Percentiles rank a stretch among this genome's conserved stretches.
Evolutionary conservation across 1,140 invertebrate species (phyloP).

Genomic region (Helicoverpa armigera): DNA sequence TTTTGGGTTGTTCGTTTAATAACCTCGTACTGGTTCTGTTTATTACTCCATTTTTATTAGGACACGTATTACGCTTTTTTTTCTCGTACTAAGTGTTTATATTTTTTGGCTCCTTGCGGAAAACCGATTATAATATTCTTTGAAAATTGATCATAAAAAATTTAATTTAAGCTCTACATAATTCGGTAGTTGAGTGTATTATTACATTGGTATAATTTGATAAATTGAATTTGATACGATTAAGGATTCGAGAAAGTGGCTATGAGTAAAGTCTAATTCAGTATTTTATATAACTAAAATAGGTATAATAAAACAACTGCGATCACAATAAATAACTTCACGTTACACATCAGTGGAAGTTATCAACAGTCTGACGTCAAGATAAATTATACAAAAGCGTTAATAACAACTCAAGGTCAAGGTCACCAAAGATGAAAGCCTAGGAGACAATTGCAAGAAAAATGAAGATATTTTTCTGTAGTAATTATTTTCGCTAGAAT

Average conservation of each 20-base stretch:
- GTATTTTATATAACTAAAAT: too few species aligned
- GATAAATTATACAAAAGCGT: conserved; percentile 40
- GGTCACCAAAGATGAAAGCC: conserved; percentile 11
- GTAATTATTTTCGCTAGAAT: conserved; percentile 41
- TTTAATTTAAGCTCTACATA: too few species aligned
- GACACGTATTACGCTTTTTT: background rate
- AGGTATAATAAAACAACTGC: background rate
- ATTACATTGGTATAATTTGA: too few species aligned
- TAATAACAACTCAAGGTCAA: conserved; percentile 34
- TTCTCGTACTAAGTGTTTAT: too few species aligned
- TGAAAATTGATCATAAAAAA: too few species aligned
- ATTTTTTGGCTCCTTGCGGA: too few species aligned
- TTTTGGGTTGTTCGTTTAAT: background rate
- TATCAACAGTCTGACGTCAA: conserved; percentile 25
- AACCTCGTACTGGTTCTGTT: background rate
- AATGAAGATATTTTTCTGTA: conserved; percentile 42
- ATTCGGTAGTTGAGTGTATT: too few species aligned
- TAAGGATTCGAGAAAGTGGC: too few species aligned
- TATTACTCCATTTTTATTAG: too few species aligned
- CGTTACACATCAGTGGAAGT: conserved; percentile 37
- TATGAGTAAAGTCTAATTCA: too few species aligned
- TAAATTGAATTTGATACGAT: too few species aligned
- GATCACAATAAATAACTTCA: conserved; percentile 35
- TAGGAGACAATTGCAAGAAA: conserved; percentile 44
- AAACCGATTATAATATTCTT: too few species aligned